Percentiles rank a stretch among this genome's conserved stretches.
Conservation (phyloP, 2,113 vertebrate genomes). For the Loxodonta africana region DNA sequence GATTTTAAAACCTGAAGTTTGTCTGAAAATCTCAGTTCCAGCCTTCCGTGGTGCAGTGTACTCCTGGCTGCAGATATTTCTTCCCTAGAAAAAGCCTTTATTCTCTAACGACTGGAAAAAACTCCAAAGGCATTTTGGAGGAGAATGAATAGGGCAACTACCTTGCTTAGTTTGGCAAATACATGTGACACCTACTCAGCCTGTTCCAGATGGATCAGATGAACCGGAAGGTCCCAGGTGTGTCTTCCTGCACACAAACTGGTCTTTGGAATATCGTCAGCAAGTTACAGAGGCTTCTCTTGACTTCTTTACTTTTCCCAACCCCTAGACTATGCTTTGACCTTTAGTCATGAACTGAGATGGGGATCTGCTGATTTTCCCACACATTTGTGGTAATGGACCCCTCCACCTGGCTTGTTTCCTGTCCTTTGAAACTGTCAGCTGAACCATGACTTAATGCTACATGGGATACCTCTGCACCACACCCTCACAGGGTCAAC, state of each 20-base stretch:
- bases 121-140: constrained; percentile 81
- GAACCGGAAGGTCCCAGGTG: constrained; percentile 88
- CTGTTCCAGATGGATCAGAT: constrained; percentile 91
- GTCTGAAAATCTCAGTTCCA: constrained; percentile 33
- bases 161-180: constrained; percentile 90
- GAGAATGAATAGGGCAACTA: constrained; percentile 95
- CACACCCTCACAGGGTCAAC: constrained; percentile 85
- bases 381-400: constrained; percentile 86
- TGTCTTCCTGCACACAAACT: constrained; percentile 89
- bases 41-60: neutral
- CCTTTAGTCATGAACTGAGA: constrained; percentile 89
- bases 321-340: constrained; percentile 91
- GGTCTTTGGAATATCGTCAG: constrained; percentile 91
- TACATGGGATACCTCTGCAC: constrained; percentile 91
- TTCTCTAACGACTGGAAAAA: constrained; percentile 18
- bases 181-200: constrained; percentile 89
- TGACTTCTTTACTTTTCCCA: constrained; percentile 91
- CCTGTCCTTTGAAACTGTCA: constrained; percentile 93
- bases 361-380: constrained; percentile 86
- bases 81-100: neutral
- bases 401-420: constrained; percentile 88
- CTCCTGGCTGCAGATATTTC: neutral
- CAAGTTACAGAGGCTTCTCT: constrained; percentile 91
- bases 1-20: constrained; percentile 29
- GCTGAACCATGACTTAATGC: constrained; percentile 92